phyloP scores from a whole-genome alignment of 2,113 vertebrate genomes.

The Platysteira castanea region DNA sequence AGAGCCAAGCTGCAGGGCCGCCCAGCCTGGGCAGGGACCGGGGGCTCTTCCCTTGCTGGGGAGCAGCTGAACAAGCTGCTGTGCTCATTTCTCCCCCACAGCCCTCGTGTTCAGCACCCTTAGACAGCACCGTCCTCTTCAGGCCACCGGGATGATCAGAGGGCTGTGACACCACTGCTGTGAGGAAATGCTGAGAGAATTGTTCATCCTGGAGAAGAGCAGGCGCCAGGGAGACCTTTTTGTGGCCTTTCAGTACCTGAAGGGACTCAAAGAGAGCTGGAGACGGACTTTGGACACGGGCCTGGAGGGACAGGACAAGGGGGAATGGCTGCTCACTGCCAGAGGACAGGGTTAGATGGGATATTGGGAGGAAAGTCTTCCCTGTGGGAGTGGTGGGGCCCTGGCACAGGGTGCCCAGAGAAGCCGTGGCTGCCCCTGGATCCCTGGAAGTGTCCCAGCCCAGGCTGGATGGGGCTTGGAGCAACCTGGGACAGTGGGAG shows the following conservation, averaged over 20 bases:
- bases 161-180: neutral
- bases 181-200: neutral
- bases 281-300: neutral
- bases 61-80: neutral
- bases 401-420: neutral
- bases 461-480: neutral
- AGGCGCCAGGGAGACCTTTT: neutral
- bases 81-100: neutral
- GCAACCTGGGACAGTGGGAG: neutral
- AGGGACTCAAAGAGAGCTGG: neutral
- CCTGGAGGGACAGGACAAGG: neutral
- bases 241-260: neutral
- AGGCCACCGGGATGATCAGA: neutral
- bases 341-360: neutral
- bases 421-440: neutral
- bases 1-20: neutral
- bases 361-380: neutral
- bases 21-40: neutral
- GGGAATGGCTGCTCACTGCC: neutral
- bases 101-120: neutral
- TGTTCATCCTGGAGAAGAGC: neutral
- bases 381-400: neutral
- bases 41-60: neutral
- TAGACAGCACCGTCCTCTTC: neutral
- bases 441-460: neutral